Base-by-base conservation (phyloP, 1,140 invertebrate species). In the Cyrtorhinus lividipennis region DNA sequence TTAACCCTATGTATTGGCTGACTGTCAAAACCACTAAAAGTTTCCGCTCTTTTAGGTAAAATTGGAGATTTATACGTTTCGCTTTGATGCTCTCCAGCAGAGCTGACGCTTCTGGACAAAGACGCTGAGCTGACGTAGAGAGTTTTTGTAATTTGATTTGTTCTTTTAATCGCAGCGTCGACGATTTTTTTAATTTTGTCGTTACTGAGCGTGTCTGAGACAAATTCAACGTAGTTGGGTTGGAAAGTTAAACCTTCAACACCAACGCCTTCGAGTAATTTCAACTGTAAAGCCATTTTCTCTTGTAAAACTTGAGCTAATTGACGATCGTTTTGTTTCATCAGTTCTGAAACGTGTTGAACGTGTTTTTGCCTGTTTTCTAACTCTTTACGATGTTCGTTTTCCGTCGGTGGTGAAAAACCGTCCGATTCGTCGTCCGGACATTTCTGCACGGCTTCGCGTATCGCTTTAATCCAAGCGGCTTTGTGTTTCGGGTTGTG, bases 1-100 rank as follows among this genome's bases (percentile, higher is more conserved):
- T 26, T 26, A 15, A 58, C 22, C n/a, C n/a, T n/a, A n/a, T n/a
- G n/a, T n/a, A n/a, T n/a, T 8, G 56, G 56, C 20, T 53, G 48
- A 64, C 85, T 84, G 74, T 95, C 92, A 71, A 95, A 95, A 1
- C 92, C 93, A 10, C 90, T 90, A 75, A 95, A 95, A 0, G 93
- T 95, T 75, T 95, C 92, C 0, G 93, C 92, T 27, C 92, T 77
- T 68, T 92, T 86, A 2, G 92, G 92, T 62, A 95, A 73, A 22
- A 88, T 85, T 8, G 90, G 86, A 18, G 86, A 86, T 44, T 86
- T 80, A 70, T 89, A 91, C 8, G 83, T 81, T 10, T 84, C 82
- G 68, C 87, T 92, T 64, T 92, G 87, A 64, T 90, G 83, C 73
- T 95, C 92, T n/a, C 91, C 91, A 2, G 88, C 92, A 24, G 90